Conservation (phyloP, 2,888 invertebrate species). For the Andrena fulva region DNA sequence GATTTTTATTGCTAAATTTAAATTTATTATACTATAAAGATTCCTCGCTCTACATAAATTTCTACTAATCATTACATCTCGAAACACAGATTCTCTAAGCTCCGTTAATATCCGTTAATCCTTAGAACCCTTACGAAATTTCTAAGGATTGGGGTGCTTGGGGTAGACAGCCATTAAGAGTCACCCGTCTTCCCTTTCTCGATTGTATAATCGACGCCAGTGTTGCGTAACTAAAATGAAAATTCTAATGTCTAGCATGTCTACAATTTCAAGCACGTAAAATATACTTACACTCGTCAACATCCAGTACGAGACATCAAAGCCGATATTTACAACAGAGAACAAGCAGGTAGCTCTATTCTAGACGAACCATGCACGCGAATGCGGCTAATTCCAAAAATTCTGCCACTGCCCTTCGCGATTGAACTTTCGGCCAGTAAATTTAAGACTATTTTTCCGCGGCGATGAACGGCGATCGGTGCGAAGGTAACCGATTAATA, state of each 20-base stretch:
- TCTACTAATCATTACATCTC: not conserved
- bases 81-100: not conserved
- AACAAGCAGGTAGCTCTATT: not conserved
- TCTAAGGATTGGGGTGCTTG: not conserved
- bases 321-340: no score
- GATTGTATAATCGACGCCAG: not conserved
- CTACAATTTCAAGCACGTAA: no score
- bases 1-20: no score
- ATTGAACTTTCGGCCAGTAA: slow-evolving; percentile 17
- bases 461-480: slow-evolving; percentile 35
- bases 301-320: no score
- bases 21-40: no score
- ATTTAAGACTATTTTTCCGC: slow-evolving; percentile 58
- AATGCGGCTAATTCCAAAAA: slow-evolving; percentile 28
- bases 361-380: slow-evolving; percentile 3
- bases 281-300: no score
- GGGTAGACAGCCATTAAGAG: slow-evolving; percentile 1
- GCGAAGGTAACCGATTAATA: slow-evolving; percentile 64
- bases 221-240: slow-evolving; percentile 1
- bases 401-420: not conserved
- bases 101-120: not conserved
- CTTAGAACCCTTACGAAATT: not conserved
- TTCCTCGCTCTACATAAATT: not conserved
- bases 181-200: not conserved
- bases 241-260: no score